These are phyloP conservation scores for Porites divaricata DNA, from an alignment of 92 coral and sea anemone species.

Conservation along the genomic window DNA sequence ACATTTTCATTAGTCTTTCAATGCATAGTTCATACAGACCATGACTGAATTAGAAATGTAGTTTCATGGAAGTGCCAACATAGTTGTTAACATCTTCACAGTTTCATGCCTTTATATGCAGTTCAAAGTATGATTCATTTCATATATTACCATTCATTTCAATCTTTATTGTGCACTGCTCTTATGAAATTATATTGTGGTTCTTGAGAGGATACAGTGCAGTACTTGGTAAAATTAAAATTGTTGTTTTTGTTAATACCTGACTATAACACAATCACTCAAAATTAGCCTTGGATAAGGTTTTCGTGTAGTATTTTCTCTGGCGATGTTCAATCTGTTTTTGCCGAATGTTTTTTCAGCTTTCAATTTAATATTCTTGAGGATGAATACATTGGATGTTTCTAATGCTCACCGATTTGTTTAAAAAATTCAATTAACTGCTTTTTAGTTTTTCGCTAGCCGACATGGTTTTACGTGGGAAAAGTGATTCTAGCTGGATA, in stretches of 20 bases:
- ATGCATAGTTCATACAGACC: too few relatives aligned
- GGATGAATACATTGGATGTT: not conserved
- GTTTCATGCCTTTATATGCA: too few relatives aligned
- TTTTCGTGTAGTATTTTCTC: not conserved
- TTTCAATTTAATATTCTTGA: conserved; percentile 21
- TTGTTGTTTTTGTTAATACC: not conserved
- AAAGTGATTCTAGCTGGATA: not conserved
- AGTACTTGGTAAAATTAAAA: too few relatives aligned
- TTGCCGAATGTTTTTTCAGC: conserved; percentile 31
- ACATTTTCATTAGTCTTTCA: too few relatives aligned
- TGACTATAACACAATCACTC: not conserved
- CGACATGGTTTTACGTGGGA: conserved; percentile 1
- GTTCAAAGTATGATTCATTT: too few relatives aligned
- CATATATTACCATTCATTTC: too few relatives aligned
- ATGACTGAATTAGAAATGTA: too few relatives aligned
- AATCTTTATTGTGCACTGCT: too few relatives aligned
- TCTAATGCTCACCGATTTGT: conserved; percentile 10
- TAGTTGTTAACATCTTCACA: too few relatives aligned
- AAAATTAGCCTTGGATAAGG: not conserved
- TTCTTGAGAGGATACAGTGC: too few relatives aligned
- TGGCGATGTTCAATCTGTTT: not conserved
- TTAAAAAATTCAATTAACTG: conserved; percentile 15
- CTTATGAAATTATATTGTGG: too few relatives aligned
- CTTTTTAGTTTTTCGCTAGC: conserved; percentile 1
- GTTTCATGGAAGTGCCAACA: too few relatives aligned